Evolutionary conservation across 2,797 vertebrate genomes (phyloP).

Genomic region (Octomys mimax): DNA sequence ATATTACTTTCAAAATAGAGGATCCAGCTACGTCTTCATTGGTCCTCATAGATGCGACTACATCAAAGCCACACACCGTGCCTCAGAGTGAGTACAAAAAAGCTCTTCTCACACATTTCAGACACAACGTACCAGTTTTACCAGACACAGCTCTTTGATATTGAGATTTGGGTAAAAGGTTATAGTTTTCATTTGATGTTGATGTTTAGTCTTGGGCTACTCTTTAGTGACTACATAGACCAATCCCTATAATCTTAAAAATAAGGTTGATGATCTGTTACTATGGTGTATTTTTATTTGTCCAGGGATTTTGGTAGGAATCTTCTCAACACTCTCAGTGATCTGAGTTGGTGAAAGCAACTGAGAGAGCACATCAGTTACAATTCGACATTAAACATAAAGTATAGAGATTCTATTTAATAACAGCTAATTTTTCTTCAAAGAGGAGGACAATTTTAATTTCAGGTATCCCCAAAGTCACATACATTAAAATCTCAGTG

Average conservation of each 20-base stretch:
- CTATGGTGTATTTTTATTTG: slow-evolving; percentile 43
- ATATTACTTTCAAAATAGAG: slow-evolving; percentile 66
- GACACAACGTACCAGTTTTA: neutral
- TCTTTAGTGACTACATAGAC: neutral
- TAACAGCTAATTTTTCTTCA: neutral
- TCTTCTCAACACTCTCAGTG: slow-evolving; percentile 12
- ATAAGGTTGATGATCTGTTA: neutral
- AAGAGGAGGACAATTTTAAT: slow-evolving; percentile 17
- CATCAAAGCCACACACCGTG: neutral
- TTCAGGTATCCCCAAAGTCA: slow-evolving; percentile 52
- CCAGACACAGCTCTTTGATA: neutral
- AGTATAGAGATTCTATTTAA: slow-evolving; percentile 17
- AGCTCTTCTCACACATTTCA: neutral
- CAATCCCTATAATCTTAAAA: slow-evolving; percentile 46
- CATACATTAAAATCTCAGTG: slow-evolving; percentile 53
- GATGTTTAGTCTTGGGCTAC: slow-evolving; percentile 42
- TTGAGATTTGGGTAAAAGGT: neutral
- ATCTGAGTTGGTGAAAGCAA: slow-evolving; percentile 35
- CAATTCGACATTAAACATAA: slow-evolving; percentile 58
- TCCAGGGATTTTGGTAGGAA: slow-evolving; percentile 35
- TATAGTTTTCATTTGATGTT: neutral
- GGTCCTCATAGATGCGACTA: neutral
- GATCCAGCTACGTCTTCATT: neutral
- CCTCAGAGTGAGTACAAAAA: slow-evolving; percentile 49
- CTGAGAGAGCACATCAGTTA: neutral